phyloP scores from a whole-genome alignment of 2,113 vertebrate genomes.

The Regulus satrapa region DNA sequence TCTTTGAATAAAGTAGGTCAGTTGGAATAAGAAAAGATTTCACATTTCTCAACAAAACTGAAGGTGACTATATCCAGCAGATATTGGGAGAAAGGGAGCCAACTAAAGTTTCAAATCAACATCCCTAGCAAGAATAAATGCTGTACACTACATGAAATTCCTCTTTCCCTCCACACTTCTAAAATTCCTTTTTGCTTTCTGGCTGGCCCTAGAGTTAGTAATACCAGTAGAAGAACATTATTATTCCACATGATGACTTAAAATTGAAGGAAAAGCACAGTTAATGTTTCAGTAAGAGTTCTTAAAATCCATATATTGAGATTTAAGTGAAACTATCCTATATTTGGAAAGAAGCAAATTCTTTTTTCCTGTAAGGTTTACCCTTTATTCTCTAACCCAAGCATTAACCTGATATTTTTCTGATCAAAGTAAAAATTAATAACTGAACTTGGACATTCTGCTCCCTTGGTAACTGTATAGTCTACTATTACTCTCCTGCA shows the following conservation, averaged over 20 bases:
- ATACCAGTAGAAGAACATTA: background rate
- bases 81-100: background rate
- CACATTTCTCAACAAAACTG: background rate
- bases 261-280: background rate
- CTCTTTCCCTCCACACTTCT: background rate
- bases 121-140: background rate
- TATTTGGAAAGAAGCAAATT: background rate
- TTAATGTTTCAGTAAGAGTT: background rate
- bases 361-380: background rate
- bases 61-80: background rate
- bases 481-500: background rate
- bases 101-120: background rate
- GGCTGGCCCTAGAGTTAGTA: background rate
- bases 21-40: background rate
- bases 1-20: background rate
- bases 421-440: constrained; percentile 27
- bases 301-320: background rate
- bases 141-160: background rate
- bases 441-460: background rate
- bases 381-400: background rate
- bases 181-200: background rate
- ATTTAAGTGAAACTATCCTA: background rate
- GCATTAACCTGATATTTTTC: background rate
- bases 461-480: background rate
- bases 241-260: background rate